Conservation (phyloP, 2,888 invertebrate species). For the Agrilus cyanescens region DNA sequence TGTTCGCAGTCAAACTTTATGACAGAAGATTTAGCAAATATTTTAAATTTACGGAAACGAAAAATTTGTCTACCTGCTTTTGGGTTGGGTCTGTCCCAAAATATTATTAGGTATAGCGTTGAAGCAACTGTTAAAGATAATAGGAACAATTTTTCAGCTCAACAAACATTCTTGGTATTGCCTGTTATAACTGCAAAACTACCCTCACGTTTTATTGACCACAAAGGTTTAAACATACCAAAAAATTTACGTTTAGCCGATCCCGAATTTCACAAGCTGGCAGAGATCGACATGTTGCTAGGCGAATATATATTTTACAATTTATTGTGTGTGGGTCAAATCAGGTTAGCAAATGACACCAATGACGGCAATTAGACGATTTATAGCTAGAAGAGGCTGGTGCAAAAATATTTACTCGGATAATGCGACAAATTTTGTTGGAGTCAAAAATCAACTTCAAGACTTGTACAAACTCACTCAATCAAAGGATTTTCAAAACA, state of each 20-base stretch:
- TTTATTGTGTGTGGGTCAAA: conserved; percentile 2
- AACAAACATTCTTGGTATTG: background rate
- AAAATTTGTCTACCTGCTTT: no score
- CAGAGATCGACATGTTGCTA: background rate
- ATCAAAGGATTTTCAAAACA: no score
- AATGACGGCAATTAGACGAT: conserved; percentile 11
- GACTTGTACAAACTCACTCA: no score
- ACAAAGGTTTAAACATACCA: no score
- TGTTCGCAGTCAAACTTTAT: no score
- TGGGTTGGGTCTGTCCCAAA: no score
- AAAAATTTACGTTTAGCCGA: background rate
- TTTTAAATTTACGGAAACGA: no score
- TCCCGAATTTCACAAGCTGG: background rate
- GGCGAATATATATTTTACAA: no score
- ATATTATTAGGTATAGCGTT: no score
- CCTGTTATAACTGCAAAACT: no score
- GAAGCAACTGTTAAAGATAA: background rate
- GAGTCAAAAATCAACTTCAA: background rate
- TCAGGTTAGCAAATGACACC: background rate
- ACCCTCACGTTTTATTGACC: no score
- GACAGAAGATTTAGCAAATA: no score
- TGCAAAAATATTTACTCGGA: conserved; percentile 11
- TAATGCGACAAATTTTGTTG: conserved; percentile 17
- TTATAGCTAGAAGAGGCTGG: conserved; percentile 5
- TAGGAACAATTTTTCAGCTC: background rate